Evolutionary conservation across 1,140 invertebrate genomes (phyloP).

Genomic region (Contarinia nasturtii): DNA sequence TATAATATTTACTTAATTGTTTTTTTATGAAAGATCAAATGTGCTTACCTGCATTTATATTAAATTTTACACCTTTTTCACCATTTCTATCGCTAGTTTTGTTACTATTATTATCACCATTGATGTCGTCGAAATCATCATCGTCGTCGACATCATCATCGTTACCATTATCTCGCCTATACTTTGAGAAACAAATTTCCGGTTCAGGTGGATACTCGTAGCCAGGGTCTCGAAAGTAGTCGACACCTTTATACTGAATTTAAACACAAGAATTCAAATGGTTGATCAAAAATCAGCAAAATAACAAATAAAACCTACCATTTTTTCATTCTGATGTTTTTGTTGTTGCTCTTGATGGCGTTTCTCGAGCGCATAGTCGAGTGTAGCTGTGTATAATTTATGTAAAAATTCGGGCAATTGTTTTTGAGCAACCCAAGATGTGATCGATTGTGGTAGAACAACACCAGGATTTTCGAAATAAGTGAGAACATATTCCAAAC

Average conservation of each 20-base stretch:
- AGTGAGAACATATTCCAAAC: conserved; percentile 62
- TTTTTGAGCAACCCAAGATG: conserved; percentile 40
- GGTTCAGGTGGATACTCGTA: conserved; percentile 1
- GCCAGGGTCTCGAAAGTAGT: neutral
- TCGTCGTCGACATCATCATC: neutral
- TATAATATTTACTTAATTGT: neutral
- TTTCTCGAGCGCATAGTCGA: conserved; percentile 19
- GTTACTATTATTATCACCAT: neutral
- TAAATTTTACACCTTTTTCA: neutral
- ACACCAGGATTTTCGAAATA: conserved; percentile 76
- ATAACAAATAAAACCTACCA: neutral
- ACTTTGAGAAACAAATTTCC: neutral
- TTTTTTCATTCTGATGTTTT: neutral
- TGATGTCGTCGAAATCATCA: neutral
- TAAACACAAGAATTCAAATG: neutral
- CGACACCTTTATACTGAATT: neutral
- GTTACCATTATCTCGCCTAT: neutral
- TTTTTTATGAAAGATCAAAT: neutral
- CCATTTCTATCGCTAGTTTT: neutral
- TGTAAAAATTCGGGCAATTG: conserved; percentile 23
- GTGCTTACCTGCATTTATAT: neutral
- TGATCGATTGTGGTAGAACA: conserved; percentile 40
- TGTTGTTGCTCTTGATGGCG: neutral
- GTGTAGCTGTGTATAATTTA: conserved; percentile 22
- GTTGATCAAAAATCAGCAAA: neutral